These are phyloP conservation scores for Mastacembelus armatus DNA, from an alignment of 2,797 vertebrate species.

Conservation along the genomic window DNA sequence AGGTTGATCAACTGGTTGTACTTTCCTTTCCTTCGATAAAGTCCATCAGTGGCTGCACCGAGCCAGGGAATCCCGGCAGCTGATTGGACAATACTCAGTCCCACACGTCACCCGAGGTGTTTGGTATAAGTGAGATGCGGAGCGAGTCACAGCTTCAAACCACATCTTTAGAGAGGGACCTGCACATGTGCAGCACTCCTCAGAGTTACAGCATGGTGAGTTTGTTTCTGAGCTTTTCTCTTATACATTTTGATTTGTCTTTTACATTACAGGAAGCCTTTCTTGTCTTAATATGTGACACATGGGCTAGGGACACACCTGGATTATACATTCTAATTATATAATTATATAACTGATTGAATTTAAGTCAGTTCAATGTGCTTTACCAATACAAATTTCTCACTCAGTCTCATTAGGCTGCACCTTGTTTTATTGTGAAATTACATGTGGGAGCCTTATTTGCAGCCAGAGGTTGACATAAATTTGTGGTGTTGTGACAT, in stretches of 20 bases:
- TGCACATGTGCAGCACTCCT: not conserved
- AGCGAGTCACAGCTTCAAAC: rapidly evolving
- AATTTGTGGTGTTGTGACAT: constrained; percentile 4
- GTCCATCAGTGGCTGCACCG: not conserved
- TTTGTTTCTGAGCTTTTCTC: not conserved
- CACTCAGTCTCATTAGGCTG: no score
- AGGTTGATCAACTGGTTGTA: constrained; percentile 35
- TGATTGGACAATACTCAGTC: constrained; percentile 50
- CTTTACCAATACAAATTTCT: no score
- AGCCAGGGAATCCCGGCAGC: constrained; percentile 59
- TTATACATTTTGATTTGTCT: no score
- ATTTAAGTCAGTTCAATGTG: no score
- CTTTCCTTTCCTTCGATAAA: constrained; percentile 69
- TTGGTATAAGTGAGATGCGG: not conserved
- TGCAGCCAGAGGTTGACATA: no score
- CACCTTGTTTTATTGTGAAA: no score
- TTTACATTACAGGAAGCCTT: no score
- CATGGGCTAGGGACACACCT: no score
- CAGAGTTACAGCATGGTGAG: constrained; percentile 49
- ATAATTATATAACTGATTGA: no score
- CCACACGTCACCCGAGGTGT: constrained; percentile 30
- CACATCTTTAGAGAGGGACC: not conserved
- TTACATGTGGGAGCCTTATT: no score
- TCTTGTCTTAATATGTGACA: no score
- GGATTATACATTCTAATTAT: no score